These are phyloP conservation scores for Hypercompe scribonia DNA, from an alignment of 2,888 invertebrate genomes.

Conservation along the genomic window DNA sequence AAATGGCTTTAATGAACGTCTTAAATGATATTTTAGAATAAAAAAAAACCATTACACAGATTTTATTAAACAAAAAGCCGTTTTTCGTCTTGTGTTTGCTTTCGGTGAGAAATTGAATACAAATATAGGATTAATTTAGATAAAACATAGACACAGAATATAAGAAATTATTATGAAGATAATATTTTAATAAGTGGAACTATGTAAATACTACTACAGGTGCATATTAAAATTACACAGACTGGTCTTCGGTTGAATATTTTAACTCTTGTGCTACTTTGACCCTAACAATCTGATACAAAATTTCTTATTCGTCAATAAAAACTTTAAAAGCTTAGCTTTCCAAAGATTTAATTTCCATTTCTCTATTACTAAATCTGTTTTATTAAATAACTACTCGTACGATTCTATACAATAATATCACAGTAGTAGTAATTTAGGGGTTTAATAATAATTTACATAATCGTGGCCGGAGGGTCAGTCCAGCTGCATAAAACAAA, in stretches of 20 bases:
- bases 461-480: constrained; percentile 13
- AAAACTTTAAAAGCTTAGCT: not conserved
- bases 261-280: not conserved
- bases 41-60: constrained; percentile 55
- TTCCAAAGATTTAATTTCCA: too few species aligned
- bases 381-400: not conserved
- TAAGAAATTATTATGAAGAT: constrained; percentile 31
- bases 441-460: constrained; percentile 13
- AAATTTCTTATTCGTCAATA: not conserved
- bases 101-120: constrained; percentile 41
- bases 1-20: constrained; percentile 66
- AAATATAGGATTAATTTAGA: too few species aligned
- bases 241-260: not conserved
- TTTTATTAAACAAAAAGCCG: constrained; percentile 39
- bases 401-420: not conserved
- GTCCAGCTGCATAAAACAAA: constrained; percentile 57
- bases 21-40: constrained; percentile 65
- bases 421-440: constrained; percentile 1
- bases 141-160: constrained; percentile 33
- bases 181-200: not conserved
- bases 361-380: not conserved
- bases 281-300: not conserved
- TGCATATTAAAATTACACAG: not conserved
- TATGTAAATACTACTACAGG: not conserved
- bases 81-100: constrained; percentile 24